Conservation (phyloP, 2,888 invertebrate species). For the Pilophorus perplexus region DNA sequence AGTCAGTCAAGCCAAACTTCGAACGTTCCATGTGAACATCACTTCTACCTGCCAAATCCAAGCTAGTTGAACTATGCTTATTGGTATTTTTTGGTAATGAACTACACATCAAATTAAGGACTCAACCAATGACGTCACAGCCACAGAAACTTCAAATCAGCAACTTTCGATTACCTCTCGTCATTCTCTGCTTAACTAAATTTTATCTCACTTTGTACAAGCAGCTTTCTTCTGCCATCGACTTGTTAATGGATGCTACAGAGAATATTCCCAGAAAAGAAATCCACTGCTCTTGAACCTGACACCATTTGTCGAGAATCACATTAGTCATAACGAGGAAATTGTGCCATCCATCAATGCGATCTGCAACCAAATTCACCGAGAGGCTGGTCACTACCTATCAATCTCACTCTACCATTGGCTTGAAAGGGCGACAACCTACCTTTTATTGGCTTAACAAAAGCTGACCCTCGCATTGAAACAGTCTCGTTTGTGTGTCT, state of each 20-base stretch:
- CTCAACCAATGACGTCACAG: too few relatives aligned
- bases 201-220: conserved; percentile 60
- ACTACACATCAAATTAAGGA: too few relatives aligned
- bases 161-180: too few relatives aligned
- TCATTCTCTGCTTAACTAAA: too few relatives aligned
- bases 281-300: conserved; percentile 82
- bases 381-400: too few relatives aligned
- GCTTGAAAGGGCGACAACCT: background rate
- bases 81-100: too few relatives aligned
- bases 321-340: conserved; percentile 62
- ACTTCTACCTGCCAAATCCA: too few relatives aligned
- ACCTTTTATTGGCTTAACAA: conserved; percentile 76
- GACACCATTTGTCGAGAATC: conserved; percentile 75
- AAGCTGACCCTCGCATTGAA: conserved; percentile 81
- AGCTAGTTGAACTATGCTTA: too few relatives aligned
- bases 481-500: conserved; percentile 81
- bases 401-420: background rate
- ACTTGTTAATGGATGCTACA: conserved; percentile 79
- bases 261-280: conserved; percentile 84
- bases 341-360: conserved; percentile 67
- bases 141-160: too few relatives aligned
- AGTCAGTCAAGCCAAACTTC: too few relatives aligned
- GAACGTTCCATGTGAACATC: too few relatives aligned
- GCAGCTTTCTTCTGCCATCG: conserved; percentile 80
- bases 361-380: conserved; percentile 50